Evolutionary conservation across 1,140 invertebrate species (phyloP).

Genomic region (Bicyclus anynana): DNA sequence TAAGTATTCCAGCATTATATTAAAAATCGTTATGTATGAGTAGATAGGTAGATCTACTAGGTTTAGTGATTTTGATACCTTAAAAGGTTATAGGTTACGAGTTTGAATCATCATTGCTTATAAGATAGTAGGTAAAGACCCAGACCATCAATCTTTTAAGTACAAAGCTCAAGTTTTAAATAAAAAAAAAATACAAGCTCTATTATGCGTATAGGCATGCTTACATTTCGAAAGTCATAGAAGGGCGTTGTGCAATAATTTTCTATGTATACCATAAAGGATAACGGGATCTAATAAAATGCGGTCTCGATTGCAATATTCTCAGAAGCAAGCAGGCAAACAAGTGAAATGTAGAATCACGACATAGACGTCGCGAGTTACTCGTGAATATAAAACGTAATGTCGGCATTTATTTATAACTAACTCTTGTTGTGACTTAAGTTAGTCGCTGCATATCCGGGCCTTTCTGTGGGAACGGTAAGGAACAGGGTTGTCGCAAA

Average conservation of each 20-base stretch:
- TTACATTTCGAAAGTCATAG: not conserved
- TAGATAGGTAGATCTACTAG: no score
- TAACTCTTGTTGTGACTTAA: constrained; percentile 15
- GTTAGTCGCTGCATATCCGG: constrained; percentile 1
- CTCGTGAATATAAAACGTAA: constrained; percentile 52
- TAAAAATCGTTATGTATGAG: no score
- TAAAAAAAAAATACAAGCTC: no score
- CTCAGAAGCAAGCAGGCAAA: constrained; percentile 43
- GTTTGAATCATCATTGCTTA: no score
- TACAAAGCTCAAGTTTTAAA: no score
- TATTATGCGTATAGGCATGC: not conserved
- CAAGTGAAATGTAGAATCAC: constrained; percentile 53
- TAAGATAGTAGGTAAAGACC: no score
- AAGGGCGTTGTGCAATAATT: constrained; percentile 5
- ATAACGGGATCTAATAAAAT: constrained; percentile 31
- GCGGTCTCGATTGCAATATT: constrained; percentile 36
- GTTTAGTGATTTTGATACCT: no score
- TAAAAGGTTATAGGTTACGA: no score
- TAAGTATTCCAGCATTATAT: no score
- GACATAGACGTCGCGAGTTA: constrained; percentile 39
- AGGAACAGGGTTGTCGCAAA: not conserved
- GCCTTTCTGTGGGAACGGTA: not conserved
- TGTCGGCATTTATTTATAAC: constrained; percentile 12
- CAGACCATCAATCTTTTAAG: no score
- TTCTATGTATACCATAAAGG: constrained; percentile 20